A percentile compares a stretch with the other conserved stretches of the same genome.
phyloP scores from a whole-genome alignment of 2,797 vertebrate species.

The Saxicola maurus region DNA sequence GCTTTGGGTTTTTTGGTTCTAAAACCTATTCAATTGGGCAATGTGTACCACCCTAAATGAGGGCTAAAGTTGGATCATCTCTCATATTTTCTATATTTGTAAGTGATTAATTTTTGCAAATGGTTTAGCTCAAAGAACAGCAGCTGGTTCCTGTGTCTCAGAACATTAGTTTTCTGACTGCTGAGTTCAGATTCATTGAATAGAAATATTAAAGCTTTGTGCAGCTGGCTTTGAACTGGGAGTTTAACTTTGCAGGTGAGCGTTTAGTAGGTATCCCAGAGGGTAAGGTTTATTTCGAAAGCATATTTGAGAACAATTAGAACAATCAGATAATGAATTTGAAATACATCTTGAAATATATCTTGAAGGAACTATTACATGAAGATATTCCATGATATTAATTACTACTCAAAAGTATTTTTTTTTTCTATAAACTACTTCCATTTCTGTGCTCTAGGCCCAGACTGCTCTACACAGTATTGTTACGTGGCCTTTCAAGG shows the following conservation, averaged over 20 bases:
- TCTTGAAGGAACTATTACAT: no score
- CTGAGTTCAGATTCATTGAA: not conserved
- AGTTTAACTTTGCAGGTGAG: not conserved
- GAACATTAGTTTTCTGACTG: not conserved
- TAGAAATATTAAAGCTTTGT: not conserved
- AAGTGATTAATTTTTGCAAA: not conserved
- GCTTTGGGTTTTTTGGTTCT: fast-evolving
- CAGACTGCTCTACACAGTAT: not conserved
- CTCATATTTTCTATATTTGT: fast-evolving
- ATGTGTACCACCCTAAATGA: not conserved
- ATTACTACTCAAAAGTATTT: not conserved
- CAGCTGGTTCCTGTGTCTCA: not conserved
- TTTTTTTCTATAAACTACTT: not conserved
- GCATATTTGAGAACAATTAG: not conserved
- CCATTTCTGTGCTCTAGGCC: not conserved
- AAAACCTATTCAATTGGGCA: not conserved
- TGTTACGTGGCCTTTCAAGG: fast-evolving
- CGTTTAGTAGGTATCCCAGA: not conserved
- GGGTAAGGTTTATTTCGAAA: not conserved
- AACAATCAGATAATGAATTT: not conserved
- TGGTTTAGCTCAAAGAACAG: not conserved
- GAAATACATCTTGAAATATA: no score
- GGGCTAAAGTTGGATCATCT: not conserved
- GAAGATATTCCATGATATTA: not conserved
- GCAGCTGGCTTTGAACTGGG: not conserved